Conservation (phyloP, 2,113 vertebrate species). For the Panthera uncia region DNA sequence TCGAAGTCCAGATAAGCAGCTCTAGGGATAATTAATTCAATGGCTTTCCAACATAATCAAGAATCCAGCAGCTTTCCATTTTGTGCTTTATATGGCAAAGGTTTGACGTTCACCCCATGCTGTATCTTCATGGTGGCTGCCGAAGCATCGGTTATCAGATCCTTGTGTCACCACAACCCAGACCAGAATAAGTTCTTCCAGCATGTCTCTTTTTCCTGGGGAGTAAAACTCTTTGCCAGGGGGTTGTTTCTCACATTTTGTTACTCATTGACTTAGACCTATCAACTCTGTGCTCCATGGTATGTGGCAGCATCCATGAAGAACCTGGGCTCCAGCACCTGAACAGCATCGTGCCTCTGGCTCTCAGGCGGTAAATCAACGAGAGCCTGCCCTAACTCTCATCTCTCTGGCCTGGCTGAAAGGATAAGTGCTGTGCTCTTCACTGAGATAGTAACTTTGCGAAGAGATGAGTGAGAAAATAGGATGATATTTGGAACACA, state of each 20-base stretch:
- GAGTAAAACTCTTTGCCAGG: background rate
- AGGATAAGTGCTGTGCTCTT: background rate
- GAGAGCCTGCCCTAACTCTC: background rate
- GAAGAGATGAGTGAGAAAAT: background rate
- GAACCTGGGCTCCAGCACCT: background rate
- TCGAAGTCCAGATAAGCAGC: background rate
- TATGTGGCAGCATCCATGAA: background rate
- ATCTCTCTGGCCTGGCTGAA: background rate
- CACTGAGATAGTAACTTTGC: background rate
- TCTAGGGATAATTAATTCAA: background rate
- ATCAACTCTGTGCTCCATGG: background rate
- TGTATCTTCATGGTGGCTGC: rapidly evolving
- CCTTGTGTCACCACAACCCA: background rate
- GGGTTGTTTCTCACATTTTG: background rate
- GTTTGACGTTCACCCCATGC: background rate
- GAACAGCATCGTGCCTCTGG: background rate
- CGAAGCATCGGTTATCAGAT: background rate
- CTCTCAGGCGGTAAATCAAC: background rate
- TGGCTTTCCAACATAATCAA: background rate
- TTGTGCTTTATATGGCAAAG: background rate
- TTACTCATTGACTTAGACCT: background rate
- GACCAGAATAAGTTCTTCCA: background rate
- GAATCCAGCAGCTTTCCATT: background rate
- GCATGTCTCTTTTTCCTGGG: background rate
- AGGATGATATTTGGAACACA: background rate